A percentile compares a stretch with the other conserved stretches of the same genome.
These are phyloP conservation scores for Baccha elongata DNA, from an alignment of 2,888 invertebrate genomes.

Conservation along the genomic window DNA sequence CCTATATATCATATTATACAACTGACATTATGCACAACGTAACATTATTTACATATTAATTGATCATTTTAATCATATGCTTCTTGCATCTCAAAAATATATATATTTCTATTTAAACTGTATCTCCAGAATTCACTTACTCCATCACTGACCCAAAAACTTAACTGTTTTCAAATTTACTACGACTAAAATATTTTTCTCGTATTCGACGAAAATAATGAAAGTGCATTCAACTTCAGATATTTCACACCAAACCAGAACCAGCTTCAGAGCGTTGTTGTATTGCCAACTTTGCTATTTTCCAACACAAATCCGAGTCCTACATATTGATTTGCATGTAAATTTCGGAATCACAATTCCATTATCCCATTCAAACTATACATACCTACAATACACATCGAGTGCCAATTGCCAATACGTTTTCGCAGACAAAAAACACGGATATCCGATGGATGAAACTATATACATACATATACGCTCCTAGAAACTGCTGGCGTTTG, in stretches of 20 bases:
- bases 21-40: no score
- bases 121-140: no score
- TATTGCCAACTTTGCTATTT: slow-evolving; percentile 35
- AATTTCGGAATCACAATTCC: slow-evolving; percentile 55
- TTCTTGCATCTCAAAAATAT: no score
- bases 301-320: slow-evolving; percentile 34
- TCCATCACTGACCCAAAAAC: background rate
- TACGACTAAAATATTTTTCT: background rate
- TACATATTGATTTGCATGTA: slow-evolving; percentile 55
- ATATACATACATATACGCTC: no score
- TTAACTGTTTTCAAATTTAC: slow-evolving; percentile 24
- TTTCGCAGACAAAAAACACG: slow-evolving; percentile 29
- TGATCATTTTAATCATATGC: no score
- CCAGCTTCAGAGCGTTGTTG: slow-evolving; percentile 7
- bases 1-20: no score
- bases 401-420: slow-evolving; percentile 15
- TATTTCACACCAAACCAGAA: slow-evolving; percentile 23
- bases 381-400: no score
- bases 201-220: background rate
- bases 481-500: slow-evolving; percentile 26
- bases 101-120: no score
- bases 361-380: slow-evolving; percentile 31
- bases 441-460: slow-evolving; percentile 53
- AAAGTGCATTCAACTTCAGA: slow-evolving; percentile 7
- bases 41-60: slow-evolving; percentile 1